These are phyloP conservation scores for Philopotamus ludificatus DNA, from an alignment of 1,140 invertebrate genomes.

Conservation along the genomic window DNA sequence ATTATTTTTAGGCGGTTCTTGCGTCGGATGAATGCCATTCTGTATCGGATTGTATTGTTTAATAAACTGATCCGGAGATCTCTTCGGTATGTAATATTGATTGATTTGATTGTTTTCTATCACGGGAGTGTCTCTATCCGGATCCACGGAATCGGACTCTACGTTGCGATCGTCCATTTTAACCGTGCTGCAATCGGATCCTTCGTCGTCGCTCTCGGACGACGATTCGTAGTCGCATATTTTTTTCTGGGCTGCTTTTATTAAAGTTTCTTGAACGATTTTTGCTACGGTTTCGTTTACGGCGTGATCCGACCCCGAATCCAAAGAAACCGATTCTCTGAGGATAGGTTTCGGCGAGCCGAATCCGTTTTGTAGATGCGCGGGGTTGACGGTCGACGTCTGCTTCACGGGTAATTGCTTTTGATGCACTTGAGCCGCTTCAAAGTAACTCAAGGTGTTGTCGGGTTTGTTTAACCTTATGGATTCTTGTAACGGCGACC, in stretches of 20 bases:
- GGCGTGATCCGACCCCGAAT: conserved; percentile 15
- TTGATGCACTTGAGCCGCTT: conserved; percentile 44
- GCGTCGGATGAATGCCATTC: neutral
- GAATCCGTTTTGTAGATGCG: conserved; percentile 43
- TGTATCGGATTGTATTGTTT: neutral
- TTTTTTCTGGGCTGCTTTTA: conserved; percentile 31
- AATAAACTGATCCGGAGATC: neutral
- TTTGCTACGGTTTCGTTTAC: conserved; percentile 24
- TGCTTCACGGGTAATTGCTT: conserved; percentile 45
- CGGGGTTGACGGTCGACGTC: conserved; percentile 45
- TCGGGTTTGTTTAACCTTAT: neutral
- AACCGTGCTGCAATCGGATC: conserved; percentile 21
- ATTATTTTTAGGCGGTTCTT: neutral
- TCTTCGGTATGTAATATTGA: neutral
- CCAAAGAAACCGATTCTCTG: conserved; percentile 29
- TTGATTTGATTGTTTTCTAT: neutral
- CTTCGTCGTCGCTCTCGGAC: conserved; percentile 2
- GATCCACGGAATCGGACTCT: too few species aligned
- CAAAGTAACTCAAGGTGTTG: conserved; percentile 44
- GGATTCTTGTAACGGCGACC: neutral
- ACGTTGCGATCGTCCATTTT: conserved; percentile 14
- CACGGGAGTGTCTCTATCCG: conserved; percentile 6
- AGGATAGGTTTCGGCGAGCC: conserved; percentile 24
- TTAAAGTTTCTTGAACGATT: conserved; percentile 32
- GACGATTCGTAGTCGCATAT: conserved; percentile 12